Evolutionary conservation across 2,113 vertebrate genomes (phyloP), one percentile per base, ranked within the genome.

Genomic region (Coracopsis vasa): DNA sequence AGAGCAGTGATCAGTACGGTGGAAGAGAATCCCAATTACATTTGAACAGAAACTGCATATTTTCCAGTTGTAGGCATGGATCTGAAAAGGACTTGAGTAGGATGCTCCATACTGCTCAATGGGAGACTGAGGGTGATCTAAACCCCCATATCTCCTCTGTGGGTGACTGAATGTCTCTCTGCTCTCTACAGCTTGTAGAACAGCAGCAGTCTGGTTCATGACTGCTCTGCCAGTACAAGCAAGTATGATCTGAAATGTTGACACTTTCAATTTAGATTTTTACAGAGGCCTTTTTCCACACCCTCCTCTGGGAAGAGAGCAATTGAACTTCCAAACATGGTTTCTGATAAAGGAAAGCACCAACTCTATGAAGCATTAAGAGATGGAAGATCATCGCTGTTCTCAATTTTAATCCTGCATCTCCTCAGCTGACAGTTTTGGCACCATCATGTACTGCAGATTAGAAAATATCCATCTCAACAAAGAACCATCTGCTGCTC

Each of bases 401-500:
- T 92, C 86, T 86, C 75, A 62, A 5, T 65, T 70, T 54, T 75
- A 90, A 92, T 16, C 21, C n/a, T 27, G 10, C 10, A 16, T n/a
- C 39, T 67, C 77, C 72, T 91, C 70, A 62, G 65, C 44, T 51
- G 41, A 70, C 83, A 45, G 61, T 77, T 92, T 39, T 88, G 85
- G 50, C 79, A 78, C 25, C 28, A 75, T 21, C 19, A 10, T 3
- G 7, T 60, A 88, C 51, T 54, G 50, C 84, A 66, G 73, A 71
- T 60, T 42, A 86, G 67, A 94, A 95, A 96, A 82, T 66, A 78
- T 2, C 45, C 44, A 21, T 77, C n/a, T 75, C 58, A 71, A 74
- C 71, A 86, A 94, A 86, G 53, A 41, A 88, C 72, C 78, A 92
- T 73, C 53, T 87, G 73, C 74, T 80, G 65, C 65, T 88, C 66